Conservation (phyloP, 2,888 invertebrate species). For the Tipula vernalis region DNA sequence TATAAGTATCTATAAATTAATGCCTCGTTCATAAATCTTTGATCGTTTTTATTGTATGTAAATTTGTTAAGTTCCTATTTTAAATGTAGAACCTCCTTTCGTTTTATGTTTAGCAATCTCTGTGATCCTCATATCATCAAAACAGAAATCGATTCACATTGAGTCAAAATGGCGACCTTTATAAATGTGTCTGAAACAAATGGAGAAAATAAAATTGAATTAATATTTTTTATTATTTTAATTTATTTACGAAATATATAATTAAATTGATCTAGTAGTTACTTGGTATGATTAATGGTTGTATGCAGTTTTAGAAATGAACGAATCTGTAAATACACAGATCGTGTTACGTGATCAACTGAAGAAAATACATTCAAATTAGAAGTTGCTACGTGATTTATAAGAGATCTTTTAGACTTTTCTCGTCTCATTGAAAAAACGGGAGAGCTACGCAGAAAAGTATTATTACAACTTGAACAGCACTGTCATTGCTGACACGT, state of each 20-base stretch:
- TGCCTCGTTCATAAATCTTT: not conserved
- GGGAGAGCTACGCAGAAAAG: not conserved
- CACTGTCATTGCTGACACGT: not conserved
- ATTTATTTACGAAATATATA: not conserved
- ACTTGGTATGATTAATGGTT: not conserved
- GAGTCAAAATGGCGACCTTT: not conserved
- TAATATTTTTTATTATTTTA: not conserved
- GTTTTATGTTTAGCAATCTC: not conserved
- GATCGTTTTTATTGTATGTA: not conserved
- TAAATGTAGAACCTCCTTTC: not conserved
- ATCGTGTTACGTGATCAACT: not conserved
- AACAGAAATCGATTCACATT: not conserved
- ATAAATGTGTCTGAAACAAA: not conserved
- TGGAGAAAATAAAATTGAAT: not conserved
- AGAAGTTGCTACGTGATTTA: not conserved
- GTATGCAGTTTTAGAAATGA: not conserved
- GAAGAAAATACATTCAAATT: not conserved
- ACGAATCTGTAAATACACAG: not conserved
- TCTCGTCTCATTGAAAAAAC: not conserved
- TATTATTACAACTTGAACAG: not conserved
- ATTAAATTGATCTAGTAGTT: not conserved
- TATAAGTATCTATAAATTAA: not conserved
- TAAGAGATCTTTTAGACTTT: not conserved
- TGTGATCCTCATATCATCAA: not conserved
- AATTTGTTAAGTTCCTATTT: not conserved